Evolutionary conservation across 2,797 vertebrate genomes (phyloP), one percentile per base, ranked within the genome.

Genomic region (Pyrocephalus nanus): DNA sequence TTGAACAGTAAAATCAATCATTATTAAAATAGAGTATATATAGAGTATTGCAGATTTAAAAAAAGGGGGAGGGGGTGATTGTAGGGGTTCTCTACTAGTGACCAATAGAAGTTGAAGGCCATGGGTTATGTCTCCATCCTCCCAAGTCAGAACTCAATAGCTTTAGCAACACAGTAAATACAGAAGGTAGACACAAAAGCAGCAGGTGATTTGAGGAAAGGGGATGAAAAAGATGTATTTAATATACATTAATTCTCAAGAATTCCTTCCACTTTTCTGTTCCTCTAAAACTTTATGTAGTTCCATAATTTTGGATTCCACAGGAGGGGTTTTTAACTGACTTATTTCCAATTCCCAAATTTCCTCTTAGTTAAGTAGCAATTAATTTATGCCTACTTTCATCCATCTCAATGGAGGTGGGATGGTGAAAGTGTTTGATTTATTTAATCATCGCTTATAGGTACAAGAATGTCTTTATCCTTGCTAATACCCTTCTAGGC

Each of bases 111-210:
- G 4, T 25, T 60, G 57, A 82, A 93, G 9, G 34, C 19, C 17
- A 43, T 0, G 0, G 38, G 7, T 12, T 12, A 6, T 6, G 1
- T 42, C 23, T 75, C 38, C 21, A 17, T 75, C 30, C 17, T 62
- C 13, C 15, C 5, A 2, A 43, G 23, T 50, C 32, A 6, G 2
- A 75, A 45, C 8, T 42, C 34, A 54, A 13, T 11, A 76, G 4
- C 8, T 83, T 85, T 58, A 73, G 30, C 14, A 60, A 20, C 29
- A 67, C 11, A 70, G 17, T 16, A 8, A 74, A 48, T 22, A 61
- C 3, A 71, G n/a, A 72, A 77, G 22, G 6, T 57, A 9, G 12
- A n/a, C 11, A 45, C 18, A 78, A 91, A 87, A 54, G 20, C 7
- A 23, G 7, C 26, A 64, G 57, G 2, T 38, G 19, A 36, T 18